phyloP scores from a whole-genome alignment of 1,140 invertebrate species.

The Maniola jurtina region DNA sequence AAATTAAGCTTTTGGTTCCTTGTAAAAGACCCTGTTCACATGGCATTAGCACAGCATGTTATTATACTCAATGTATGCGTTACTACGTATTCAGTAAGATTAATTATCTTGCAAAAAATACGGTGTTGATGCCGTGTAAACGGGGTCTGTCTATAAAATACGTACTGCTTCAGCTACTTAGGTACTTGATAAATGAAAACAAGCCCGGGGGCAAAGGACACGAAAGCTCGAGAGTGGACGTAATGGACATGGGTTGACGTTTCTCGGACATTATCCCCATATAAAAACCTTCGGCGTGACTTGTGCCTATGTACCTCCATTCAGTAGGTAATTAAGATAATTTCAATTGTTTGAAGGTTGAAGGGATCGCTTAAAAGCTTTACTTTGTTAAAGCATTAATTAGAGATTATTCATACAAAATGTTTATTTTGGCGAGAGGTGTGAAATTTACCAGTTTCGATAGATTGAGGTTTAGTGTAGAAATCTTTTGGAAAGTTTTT shows the following conservation, averaged over 20 bases:
- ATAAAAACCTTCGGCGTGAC: not conserved
- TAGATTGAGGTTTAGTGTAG: too few relatives aligned
- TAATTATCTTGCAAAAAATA: not conserved
- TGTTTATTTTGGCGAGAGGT: too few relatives aligned
- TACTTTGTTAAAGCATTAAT: not conserved
- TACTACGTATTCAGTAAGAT: too few relatives aligned
- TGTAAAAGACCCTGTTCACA: too few relatives aligned
- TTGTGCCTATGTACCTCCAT: not conserved
- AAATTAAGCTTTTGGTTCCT: too few relatives aligned
- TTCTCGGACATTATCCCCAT: slow-evolving; percentile 2
- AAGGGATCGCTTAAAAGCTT: slow-evolving; percentile 1
- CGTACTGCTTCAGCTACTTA: not conserved
- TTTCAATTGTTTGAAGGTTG: not conserved
- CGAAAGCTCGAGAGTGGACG: not conserved
- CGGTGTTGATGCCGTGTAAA: not conserved
- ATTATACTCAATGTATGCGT: too few relatives aligned
- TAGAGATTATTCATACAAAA: not conserved
- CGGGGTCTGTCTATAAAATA: too few relatives aligned
- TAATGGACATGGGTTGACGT: slow-evolving; percentile 8
- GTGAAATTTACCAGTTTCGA: too few relatives aligned
- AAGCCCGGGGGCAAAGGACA: not conserved
- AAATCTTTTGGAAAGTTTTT: too few relatives aligned
- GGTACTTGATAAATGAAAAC: slow-evolving; percentile 9
- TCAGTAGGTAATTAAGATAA: slow-evolving; percentile 3
- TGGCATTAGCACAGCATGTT: too few relatives aligned